Evolutionary conservation across 2,113 vertebrate genomes (phyloP).

Genomic region (Acrocephalus arundinaceus): DNA sequence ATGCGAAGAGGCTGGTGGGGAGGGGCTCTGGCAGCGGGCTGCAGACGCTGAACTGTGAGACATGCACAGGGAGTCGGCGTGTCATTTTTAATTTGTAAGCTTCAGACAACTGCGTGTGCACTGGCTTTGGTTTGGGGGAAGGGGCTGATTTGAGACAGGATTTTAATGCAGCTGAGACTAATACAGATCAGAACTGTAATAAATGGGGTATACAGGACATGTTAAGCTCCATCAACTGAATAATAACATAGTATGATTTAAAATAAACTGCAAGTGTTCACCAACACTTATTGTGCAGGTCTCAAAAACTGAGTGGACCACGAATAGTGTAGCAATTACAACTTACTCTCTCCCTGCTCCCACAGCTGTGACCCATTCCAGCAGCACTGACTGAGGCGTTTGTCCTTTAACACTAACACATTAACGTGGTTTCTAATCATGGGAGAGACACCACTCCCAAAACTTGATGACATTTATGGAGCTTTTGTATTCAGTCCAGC

Average conservation of each 20-base stretch:
- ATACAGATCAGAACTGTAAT: constrained; percentile 29
- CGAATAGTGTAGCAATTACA: not conserved
- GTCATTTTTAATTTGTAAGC: constrained; percentile 19
- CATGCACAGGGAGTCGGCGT: not conserved
- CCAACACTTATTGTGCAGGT: not conserved
- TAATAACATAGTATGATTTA: not conserved
- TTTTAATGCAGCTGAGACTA: constrained; percentile 42
- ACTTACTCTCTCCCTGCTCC: not conserved
- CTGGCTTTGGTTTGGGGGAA: not conserved
- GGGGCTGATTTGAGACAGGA: not conserved
- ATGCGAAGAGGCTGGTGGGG: not conserved
- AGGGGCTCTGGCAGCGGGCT: not conserved
- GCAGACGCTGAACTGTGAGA: constrained; percentile 2
- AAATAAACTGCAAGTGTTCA: constrained; percentile 18
- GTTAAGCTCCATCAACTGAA: not conserved
- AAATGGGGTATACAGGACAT: constrained; percentile 6
- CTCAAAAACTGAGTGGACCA: not conserved
- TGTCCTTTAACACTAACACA: not conserved
- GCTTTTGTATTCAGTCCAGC: constrained; percentile 8
- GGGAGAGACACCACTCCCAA: not conserved
- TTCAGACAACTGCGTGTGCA: not conserved
- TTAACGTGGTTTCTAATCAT: not conserved
- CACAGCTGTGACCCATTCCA: constrained; percentile 11
- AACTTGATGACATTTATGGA: not conserved
- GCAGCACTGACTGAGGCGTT: not conserved